These are phyloP conservation scores for Calypte anna DNA, from an alignment of 2,113 vertebrate species.

Conservation along the genomic window DNA sequence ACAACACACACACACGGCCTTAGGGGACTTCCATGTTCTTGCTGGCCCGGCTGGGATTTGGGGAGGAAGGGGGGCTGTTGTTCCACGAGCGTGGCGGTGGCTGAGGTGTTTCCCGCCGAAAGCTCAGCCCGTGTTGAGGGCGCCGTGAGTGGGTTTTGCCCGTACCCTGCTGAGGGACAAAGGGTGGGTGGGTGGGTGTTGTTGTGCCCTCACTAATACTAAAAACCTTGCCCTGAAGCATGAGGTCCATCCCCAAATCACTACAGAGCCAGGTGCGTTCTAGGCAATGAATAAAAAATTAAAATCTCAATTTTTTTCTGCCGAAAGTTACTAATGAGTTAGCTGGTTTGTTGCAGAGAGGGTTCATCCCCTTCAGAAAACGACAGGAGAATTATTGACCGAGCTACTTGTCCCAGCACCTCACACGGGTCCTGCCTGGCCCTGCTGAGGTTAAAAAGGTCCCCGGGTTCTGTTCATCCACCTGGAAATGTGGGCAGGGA, in stretches of 20 bases:
- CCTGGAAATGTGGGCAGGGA: background rate
- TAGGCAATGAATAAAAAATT: background rate
- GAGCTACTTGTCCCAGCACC: too few species aligned
- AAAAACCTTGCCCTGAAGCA: accelerated
- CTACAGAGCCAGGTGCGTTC: background rate
- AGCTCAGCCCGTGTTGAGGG: too few species aligned
- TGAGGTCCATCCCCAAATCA: background rate
- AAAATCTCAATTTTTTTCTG: accelerated
- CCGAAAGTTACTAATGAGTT: too few species aligned
- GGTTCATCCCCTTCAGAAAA: too few species aligned
- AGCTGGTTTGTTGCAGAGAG: too few species aligned
- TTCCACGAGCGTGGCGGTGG: too few species aligned
- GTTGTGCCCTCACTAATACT: accelerated
- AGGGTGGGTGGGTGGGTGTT: accelerated
- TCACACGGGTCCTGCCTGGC: accelerated
- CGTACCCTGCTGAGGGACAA: background rate
- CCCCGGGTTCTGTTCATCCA: accelerated
- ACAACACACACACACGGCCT: too few species aligned
- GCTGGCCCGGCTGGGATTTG: too few species aligned
- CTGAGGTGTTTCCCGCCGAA: background rate
- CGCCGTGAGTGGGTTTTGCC: background rate
- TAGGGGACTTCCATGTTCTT: too few species aligned
- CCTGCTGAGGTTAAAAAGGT: accelerated
- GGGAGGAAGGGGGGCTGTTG: too few species aligned
- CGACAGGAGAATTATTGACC: too few species aligned